Conservation (phyloP, 2,797 vertebrate species). For the Buceros bicornis region DNA sequence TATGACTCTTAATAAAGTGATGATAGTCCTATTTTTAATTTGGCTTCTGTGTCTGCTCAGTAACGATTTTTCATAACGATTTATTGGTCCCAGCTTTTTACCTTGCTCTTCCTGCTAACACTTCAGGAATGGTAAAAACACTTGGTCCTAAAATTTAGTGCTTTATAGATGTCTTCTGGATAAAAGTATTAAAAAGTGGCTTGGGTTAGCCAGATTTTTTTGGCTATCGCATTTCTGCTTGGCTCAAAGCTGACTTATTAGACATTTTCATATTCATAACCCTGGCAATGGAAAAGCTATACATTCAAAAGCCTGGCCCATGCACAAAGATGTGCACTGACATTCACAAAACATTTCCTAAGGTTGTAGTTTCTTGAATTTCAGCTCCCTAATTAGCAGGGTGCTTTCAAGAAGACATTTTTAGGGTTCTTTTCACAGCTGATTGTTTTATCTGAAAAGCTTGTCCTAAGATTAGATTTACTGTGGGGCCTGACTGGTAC, state of each 20-base stretch:
- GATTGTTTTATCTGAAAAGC: background rate
- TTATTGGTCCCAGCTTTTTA: conserved; percentile 27
- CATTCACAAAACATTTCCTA: conserved; percentile 38
- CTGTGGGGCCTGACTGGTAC: background rate
- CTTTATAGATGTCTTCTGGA: conserved; percentile 31
- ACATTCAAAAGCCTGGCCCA: conserved; percentile 46
- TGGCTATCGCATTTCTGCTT: conserved; percentile 59
- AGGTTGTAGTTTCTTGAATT: conserved; percentile 46
- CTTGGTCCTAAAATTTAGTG: conserved; percentile 35
- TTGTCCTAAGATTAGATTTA: background rate
- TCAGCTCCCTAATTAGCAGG: conserved; percentile 39
- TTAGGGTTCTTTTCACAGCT: background rate
- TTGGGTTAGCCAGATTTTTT: conserved; percentile 26
- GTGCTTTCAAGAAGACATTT: conserved; percentile 28
- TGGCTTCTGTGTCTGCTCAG: conserved; percentile 47
- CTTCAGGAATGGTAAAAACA: conserved; percentile 8
- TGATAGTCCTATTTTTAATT: conserved; percentile 66
- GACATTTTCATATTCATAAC: background rate
- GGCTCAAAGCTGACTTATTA: conserved; percentile 49
- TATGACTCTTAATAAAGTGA: conserved; percentile 42
- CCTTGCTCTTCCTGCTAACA: conserved; percentile 21
- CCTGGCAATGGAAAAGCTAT: conserved; percentile 18
- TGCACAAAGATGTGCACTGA: background rate
- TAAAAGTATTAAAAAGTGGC: conserved; percentile 42
- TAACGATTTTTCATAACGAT: conserved; percentile 45